Evolutionary conservation across 1,140 invertebrate genomes (phyloP), one percentile per base, ranked within the genome.

Genomic region (Euura lappo): DNA sequence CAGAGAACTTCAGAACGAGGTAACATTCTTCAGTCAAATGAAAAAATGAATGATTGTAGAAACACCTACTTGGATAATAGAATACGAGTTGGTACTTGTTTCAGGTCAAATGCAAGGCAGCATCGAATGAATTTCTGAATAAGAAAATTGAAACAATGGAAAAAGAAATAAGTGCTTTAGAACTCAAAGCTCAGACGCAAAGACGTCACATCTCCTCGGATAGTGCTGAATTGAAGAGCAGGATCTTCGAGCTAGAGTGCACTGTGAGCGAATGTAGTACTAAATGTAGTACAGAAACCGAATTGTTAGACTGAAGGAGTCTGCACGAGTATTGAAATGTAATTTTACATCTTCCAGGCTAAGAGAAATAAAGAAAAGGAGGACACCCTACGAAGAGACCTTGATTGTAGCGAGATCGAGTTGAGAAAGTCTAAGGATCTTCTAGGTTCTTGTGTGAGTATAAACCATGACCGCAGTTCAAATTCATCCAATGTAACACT

Each of bases 161-260:
- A 73, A 78, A 79, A 60, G 83, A 84, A 73, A 46, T 84, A 1
- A 64, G 42, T 46, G n/a, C 43, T 65, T 68, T 71, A 44, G 77
- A 70, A 73, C 64, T 43, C 11, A 83, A 83, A 70, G 65, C 78
- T 70, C 80, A 85, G 65, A 76, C 75, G 67, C 74, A 77, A 60
- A 79, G 71, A 67, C 76, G 75, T 70, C 71, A 73, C 45, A 74
- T 76, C 65, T 81, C 76, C 0, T 70, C 70, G 42, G 78, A 83
- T 67, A 79, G 69, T 11, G 75, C 79, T 42, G 79, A 83, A 73
- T 72, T 79, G 3, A 81, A 78, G 44, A 84, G 76, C 77, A 80
- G 79, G 71, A 79, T 83, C 70, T 78, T 80, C 67, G 77, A 84
- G 66, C 70, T 83, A 45, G 79, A 85, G 78, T 82, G 80, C 79